Percentiles rank a stretch among this genome's conserved stretches.
Conservation (phyloP, 2,888 invertebrate species). For the Drosophila heteroneura region DNA sequence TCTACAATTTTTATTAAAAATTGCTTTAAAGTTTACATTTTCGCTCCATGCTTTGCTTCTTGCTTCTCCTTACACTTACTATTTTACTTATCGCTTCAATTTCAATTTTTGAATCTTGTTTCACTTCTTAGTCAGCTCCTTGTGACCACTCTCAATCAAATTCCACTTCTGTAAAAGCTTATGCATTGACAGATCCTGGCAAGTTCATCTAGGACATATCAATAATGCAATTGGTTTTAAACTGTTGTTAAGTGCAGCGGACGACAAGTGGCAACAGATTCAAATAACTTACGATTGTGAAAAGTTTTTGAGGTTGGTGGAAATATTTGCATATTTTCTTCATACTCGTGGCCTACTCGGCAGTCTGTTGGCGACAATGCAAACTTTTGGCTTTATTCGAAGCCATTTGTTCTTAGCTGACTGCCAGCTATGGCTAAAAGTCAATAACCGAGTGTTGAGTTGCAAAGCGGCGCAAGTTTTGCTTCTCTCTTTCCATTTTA, state of each 20-base stretch:
- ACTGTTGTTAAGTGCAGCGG: constrained; percentile 70
- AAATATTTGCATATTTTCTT: constrained; percentile 70
- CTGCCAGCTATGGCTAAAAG: constrained; percentile 57
- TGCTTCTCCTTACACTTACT: background rate
- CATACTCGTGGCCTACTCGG: constrained; percentile 34
- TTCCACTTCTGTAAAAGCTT: background rate
- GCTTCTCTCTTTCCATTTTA: constrained; percentile 4
- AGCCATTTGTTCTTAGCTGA: constrained; percentile 45
- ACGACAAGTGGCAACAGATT: constrained; percentile 52
- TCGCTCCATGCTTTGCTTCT: background rate
- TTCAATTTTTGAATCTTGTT: background rate
- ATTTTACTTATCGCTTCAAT: background rate
- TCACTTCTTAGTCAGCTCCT: background rate
- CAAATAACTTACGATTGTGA: constrained; percentile 57
- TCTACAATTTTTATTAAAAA: background rate
- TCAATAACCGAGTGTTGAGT: constrained; percentile 76
- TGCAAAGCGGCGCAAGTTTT: constrained; percentile 66
- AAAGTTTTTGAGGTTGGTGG: constrained; percentile 57
- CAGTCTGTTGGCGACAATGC: background rate
- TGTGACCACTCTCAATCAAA: background rate
- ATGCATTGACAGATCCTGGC: constrained; percentile 17
- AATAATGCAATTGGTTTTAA: constrained; percentile 76
- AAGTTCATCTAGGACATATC: constrained; percentile 57
- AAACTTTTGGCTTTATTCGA: constrained; percentile 60
- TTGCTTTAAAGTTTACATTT: background rate